These are phyloP conservation scores for Takifugu ocellatus DNA, from an alignment of 2,797 vertebrate species.

Conservation along the genomic window DNA sequence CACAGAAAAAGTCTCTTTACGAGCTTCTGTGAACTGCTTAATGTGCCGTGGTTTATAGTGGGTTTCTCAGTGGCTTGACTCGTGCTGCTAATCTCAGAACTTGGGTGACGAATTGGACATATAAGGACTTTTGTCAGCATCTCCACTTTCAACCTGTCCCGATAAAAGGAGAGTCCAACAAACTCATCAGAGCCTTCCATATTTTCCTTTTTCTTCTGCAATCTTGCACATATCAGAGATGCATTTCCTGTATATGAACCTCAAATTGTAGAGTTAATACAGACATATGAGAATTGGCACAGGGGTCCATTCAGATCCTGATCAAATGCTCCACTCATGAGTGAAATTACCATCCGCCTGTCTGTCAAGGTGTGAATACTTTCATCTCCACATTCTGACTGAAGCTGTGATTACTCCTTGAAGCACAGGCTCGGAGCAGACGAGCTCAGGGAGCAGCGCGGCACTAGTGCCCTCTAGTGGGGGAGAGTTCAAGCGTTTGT, in stretches of 20 bases:
- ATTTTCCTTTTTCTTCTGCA: constrained; percentile 30
- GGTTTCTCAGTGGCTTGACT: too few species aligned
- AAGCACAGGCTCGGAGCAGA: constrained; percentile 55
- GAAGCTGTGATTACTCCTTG: constrained; percentile 71
- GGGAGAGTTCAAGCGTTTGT: too few species aligned
- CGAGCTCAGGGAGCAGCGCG: constrained; percentile 47
- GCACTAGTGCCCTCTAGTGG: constrained; percentile 63
- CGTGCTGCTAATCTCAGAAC: too few species aligned
- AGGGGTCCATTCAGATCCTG: constrained; percentile 70
- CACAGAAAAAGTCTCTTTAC: constrained; percentile 27
- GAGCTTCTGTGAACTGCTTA: too few species aligned
- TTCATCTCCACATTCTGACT: constrained; percentile 66
- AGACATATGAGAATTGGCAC: constrained; percentile 62
- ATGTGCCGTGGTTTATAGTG: too few species aligned
- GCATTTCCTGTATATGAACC: constrained; percentile 54
- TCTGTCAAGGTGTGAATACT: constrained; percentile 74
- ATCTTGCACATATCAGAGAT: constrained; percentile 40
- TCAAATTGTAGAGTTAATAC: constrained; percentile 57
- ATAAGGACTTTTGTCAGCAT: constrained; percentile 41
- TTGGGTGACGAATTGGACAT: constrained; percentile 17
- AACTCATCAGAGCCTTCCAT: neutral
- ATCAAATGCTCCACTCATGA: constrained; percentile 79
- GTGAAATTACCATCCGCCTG: constrained; percentile 76
- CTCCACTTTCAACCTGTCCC: constrained; percentile 18
- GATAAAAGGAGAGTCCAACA: constrained; percentile 6